Evolutionary conservation across 2,113 vertebrate species (phyloP).

Genomic region (Piprites chloris): DNA sequence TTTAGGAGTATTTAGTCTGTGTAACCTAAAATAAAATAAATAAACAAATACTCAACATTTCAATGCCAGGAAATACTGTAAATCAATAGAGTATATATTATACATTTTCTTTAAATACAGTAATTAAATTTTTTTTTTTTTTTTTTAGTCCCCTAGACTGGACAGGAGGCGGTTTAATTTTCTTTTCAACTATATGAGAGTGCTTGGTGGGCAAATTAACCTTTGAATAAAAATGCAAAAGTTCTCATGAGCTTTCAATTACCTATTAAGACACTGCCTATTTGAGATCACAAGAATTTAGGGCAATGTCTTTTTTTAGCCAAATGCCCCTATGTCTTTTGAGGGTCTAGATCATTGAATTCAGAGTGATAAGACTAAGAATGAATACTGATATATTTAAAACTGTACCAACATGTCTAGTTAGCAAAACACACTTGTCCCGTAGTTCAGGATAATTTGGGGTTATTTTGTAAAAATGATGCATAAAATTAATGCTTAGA

Average conservation of each 20-base stretch:
- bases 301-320: neutral
- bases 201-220: neutral
- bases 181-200: neutral
- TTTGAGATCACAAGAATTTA: neutral
- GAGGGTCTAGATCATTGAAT: neutral
- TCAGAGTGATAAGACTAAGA: neutral
- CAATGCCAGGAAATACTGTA: neutral
- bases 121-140: neutral
- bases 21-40: neutral
- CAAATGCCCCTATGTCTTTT: neutral
- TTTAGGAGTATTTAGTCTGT: neutral
- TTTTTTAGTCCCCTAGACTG: neutral
- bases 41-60: neutral
- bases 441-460: neutral
- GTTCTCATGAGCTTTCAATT: neutral
- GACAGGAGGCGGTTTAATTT: neutral
- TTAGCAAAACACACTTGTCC: neutral
- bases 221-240: neutral
- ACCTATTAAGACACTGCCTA: neutral
- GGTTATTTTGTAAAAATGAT: neutral
- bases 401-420: neutral
- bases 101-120: neutral
- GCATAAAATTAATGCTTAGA: slow-evolving; percentile 15
- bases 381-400: neutral
- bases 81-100: neutral